Evolutionary conservation across 2,888 invertebrate genomes (phyloP).

Genomic region (Phengaris arion): DNA sequence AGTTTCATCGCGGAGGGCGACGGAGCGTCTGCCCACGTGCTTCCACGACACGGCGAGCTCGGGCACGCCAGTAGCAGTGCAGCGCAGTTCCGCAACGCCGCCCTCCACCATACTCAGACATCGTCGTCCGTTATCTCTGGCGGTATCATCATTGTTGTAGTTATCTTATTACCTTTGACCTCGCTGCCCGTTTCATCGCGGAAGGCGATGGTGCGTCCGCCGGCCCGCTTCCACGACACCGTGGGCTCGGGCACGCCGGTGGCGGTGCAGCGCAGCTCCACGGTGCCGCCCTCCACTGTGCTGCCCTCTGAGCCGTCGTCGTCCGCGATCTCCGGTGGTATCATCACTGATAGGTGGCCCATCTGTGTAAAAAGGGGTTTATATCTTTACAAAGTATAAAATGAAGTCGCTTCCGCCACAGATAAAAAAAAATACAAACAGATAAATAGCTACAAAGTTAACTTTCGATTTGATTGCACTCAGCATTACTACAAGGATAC

Average conservation of each 20-base stretch:
- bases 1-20: too few species aligned
- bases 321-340: slow-evolving; percentile 90
- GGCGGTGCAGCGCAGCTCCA: slow-evolving; percentile 87
- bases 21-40: slow-evolving; percentile 84
- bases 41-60: slow-evolving; percentile 89
- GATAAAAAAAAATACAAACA: too few species aligned
- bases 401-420: too few species aligned
- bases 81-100: slow-evolving; percentile 86
- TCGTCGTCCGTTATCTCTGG: background rate
- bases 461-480: too few species aligned
- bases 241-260: slow-evolving; percentile 89
- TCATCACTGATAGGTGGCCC: slow-evolving; percentile 91
- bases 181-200: slow-evolving; percentile 84
- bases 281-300: slow-evolving; percentile 88
- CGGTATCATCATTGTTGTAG: background rate
- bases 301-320: slow-evolving; percentile 82
- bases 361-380: slow-evolving; percentile 74
- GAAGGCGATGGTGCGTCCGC: slow-evolving; percentile 86
- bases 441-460: too few species aligned
- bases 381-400: too few species aligned
- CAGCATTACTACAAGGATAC: too few species aligned
- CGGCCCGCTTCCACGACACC: slow-evolving; percentile 89
- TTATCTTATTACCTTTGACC: slow-evolving; percentile 81
- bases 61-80: slow-evolving; percentile 89
- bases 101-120: slow-evolving; percentile 69